These are phyloP conservation scores for Erebia aethiops DNA, from an alignment of 2,888 invertebrate species.

Conservation along the genomic window DNA sequence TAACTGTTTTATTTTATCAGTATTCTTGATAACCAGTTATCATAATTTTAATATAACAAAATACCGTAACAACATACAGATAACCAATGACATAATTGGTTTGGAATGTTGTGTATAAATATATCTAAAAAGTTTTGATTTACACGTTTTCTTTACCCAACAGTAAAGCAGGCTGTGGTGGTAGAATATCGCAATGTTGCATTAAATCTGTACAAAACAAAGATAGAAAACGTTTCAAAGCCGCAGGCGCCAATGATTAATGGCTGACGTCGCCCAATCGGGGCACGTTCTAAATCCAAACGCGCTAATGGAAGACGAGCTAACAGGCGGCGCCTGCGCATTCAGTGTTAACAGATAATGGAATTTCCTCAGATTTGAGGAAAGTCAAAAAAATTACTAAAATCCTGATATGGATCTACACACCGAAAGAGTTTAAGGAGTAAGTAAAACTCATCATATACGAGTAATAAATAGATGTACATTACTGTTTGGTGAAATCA, in stretches of 20 bases:
- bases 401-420: not conserved
- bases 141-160: constrained; percentile 22
- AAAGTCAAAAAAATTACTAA: not conserved
- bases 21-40: not conserved
- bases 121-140: not conserved
- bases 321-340: constrained; percentile 69
- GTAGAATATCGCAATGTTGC: constrained; percentile 22
- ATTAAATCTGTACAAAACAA: constrained; percentile 38
- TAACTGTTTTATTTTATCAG: constrained; percentile 11
- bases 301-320: constrained; percentile 77
- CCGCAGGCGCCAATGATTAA: constrained; percentile 73
- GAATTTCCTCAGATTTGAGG: constrained; percentile 26
- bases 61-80: too few relatives aligned
- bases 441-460: too few relatives aligned
- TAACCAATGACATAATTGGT: too few relatives aligned
- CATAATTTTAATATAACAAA: not conserved
- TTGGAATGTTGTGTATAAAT: not conserved
- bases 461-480: too few relatives aligned
- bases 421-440: too few relatives aligned
- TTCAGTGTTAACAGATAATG: constrained; percentile 54
- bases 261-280: constrained; percentile 61
- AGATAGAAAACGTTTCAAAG: constrained; percentile 46
- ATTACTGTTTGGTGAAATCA: too few relatives aligned
- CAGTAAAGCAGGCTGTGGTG: too few relatives aligned
- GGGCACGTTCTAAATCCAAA: constrained; percentile 73